phyloP scores from a whole-genome alignment of 2,888 invertebrate genomes.

The Eristalinus aeneus region DNA sequence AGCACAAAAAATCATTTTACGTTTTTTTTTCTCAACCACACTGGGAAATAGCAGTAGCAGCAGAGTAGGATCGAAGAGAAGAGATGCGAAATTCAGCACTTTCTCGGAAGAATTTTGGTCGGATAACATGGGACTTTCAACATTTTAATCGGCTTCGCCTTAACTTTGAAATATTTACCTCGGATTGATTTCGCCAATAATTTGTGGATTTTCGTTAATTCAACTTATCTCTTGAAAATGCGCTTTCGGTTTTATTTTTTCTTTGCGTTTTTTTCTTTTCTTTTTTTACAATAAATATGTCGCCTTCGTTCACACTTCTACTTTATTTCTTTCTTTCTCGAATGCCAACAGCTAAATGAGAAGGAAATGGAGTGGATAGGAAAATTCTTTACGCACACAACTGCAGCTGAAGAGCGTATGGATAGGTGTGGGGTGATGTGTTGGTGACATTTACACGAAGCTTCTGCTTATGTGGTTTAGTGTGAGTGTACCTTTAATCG shows the following conservation, averaged over 20 bases:
- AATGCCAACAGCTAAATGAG: constrained; percentile 74
- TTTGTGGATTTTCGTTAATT: constrained; percentile 55
- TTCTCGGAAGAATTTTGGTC: constrained; percentile 8
- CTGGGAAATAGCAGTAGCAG: constrained; percentile 23
- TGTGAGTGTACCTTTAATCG: constrained; percentile 16
- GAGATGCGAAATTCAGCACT: constrained; percentile 52
- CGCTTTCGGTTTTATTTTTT: constrained; percentile 60
- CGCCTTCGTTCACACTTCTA: constrained; percentile 67
- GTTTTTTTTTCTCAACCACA: constrained; percentile 30
- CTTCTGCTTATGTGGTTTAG: constrained; percentile 21
- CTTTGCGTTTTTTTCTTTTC: constrained; percentile 36
- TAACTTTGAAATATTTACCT: constrained; percentile 58
- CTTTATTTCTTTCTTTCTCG: constrained; percentile 72
- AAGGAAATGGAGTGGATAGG: constrained; percentile 71
- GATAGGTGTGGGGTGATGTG: constrained; percentile 8
- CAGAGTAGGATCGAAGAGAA: constrained; percentile 30
- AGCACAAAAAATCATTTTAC: constrained; percentile 29
- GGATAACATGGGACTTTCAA: neutral
- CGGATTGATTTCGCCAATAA: constrained; percentile 59
- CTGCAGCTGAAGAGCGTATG: constrained; percentile 11
- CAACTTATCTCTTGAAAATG: constrained; percentile 66
- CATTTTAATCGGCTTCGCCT: neutral
- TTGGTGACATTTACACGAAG: constrained; percentile 20
- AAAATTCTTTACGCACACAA: constrained; percentile 67
- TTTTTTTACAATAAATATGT: constrained; percentile 70